Evolutionary conservation across 2,888 invertebrate genomes (phyloP).

Genomic region (Conistra vaccinii): DNA sequence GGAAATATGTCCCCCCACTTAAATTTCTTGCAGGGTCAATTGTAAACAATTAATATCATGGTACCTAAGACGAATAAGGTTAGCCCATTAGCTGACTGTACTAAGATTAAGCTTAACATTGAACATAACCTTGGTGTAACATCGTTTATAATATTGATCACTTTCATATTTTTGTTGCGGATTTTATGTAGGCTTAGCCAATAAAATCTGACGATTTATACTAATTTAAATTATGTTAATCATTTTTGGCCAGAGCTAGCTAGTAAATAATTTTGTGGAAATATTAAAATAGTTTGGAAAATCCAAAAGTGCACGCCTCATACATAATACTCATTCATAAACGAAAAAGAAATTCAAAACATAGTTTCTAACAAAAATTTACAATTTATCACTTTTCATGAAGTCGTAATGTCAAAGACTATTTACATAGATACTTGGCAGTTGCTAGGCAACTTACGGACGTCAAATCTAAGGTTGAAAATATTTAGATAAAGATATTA

Average conservation of each 20-base stretch:
- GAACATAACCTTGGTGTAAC: slow-evolving; percentile 35
- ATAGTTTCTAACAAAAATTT: too few relatives aligned
- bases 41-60: not conserved
- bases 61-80: slow-evolving; percentile 25
- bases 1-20: slow-evolving; percentile 18
- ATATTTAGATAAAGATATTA: too few relatives aligned
- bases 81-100: slow-evolving; percentile 24
- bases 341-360: too few relatives aligned
- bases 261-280: not conserved
- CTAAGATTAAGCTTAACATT: slow-evolving; percentile 33
- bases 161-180: slow-evolving; percentile 41
- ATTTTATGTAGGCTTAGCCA: not conserved
- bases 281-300: not conserved
- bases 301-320: too few relatives aligned
- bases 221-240: not conserved
- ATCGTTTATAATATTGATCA: slow-evolving; percentile 10
- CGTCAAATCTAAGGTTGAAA: too few relatives aligned
- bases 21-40: slow-evolving; percentile 31
- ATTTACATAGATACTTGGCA: too few relatives aligned
- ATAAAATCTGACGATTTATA: slow-evolving; percentile 5
- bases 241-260: not conserved
- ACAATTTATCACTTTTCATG: too few relatives aligned
- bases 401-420: too few relatives aligned
- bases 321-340: too few relatives aligned
- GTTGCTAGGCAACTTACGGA: too few relatives aligned